These are phyloP conservation scores for Lamellibrachia satsuma DNA, from an alignment of 2,888 invertebrate genomes.

Conservation along the genomic window DNA sequence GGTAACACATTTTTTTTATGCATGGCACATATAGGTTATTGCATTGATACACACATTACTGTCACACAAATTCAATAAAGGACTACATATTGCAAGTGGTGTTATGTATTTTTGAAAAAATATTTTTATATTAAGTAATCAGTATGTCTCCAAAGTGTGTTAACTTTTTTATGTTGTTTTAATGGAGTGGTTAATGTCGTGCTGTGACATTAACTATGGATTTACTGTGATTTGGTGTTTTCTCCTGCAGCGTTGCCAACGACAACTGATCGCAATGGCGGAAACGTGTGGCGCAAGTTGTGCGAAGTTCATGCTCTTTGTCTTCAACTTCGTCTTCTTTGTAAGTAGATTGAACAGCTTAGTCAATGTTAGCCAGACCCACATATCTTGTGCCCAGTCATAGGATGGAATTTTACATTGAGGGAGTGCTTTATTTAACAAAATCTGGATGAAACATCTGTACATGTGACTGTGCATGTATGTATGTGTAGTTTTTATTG, in stretches of 20 bases:
- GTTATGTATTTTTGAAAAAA: no score
- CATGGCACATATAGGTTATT: no score
- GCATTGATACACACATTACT: no score
- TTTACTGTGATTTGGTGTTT: background rate
- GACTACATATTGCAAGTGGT: no score
- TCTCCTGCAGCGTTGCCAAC: background rate
- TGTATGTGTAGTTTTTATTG: no score
- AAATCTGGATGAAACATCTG: no score
- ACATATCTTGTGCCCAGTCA: background rate
- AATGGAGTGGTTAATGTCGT: background rate
- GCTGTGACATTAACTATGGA: background rate
- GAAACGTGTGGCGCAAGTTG: conserved; percentile 66
- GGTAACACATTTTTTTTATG: no score
- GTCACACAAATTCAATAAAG: no score
- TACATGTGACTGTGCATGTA: no score
- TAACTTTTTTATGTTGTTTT: background rate
- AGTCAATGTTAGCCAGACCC: background rate
- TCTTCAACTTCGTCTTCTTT: conserved; percentile 68
- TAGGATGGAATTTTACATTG: background rate
- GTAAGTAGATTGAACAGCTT: conserved; percentile 50
- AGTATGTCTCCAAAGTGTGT: no score
- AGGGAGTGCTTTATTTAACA: no score
- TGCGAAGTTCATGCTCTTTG: conserved; percentile 66
- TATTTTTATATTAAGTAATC: no score
- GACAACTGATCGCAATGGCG: conserved; percentile 71